Conservation (phyloP, 2,797 vertebrate genomes). For the Macrochelys suwanniensis region DNA sequence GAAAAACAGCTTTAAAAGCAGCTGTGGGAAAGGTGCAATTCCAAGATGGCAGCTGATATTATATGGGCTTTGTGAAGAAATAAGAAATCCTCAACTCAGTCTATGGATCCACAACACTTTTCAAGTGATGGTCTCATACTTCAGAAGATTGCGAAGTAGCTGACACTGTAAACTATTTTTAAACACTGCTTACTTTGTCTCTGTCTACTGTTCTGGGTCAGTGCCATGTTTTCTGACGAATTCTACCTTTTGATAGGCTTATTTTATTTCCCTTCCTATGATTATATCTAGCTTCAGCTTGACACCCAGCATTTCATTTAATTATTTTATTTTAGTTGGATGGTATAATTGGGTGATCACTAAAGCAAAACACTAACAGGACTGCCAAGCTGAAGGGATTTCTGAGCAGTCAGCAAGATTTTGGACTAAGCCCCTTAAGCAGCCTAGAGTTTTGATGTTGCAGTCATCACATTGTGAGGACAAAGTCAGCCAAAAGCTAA, state of each 20-base stretch:
- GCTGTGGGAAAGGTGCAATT: background rate
- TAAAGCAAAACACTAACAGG: background rate
- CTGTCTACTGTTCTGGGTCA: constrained; percentile 17
- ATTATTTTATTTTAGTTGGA: background rate
- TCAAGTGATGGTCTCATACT: background rate
- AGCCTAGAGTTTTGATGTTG: background rate
- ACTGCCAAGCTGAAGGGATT: background rate
- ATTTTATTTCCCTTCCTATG: constrained; percentile 4
- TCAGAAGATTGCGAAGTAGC: constrained; percentile 40
- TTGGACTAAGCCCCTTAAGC: background rate
- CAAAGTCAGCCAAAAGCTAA: background rate
- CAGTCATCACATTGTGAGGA: background rate
- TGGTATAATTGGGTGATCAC: background rate
- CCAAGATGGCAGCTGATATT: background rate
- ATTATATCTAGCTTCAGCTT: background rate
- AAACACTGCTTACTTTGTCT: constrained; percentile 15
- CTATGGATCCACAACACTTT: background rate
- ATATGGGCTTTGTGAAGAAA: constrained; percentile 25
- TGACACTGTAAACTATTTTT: constrained; percentile 31
- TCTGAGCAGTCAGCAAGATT: background rate
- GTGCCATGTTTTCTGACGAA: background rate
- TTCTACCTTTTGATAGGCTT: background rate
- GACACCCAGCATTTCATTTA: background rate
- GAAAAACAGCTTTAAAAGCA: constrained; percentile 35
- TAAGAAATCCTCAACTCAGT: background rate